Conservation (phyloP, 2,797 vertebrate species). For the Limnodromus scolopaceus region DNA sequence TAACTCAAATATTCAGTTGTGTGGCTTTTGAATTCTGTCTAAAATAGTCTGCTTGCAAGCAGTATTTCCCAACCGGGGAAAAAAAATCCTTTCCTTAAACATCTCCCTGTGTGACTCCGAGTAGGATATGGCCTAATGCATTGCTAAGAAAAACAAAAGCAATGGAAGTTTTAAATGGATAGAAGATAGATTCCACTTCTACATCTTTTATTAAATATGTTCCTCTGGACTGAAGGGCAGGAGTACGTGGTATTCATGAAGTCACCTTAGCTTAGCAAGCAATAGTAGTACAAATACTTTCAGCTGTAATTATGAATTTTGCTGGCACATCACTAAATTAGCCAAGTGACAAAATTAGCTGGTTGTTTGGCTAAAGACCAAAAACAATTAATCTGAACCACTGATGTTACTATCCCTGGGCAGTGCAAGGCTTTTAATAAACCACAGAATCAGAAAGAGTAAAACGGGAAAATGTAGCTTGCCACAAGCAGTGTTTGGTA, state of each 20-base stretch:
- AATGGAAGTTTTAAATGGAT: not conserved
- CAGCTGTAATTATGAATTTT: slow-evolving; percentile 53
- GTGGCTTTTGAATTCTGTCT: not conserved
- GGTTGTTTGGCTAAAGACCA: slow-evolving; percentile 46
- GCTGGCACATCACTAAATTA: slow-evolving; percentile 61
- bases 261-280: slow-evolving; percentile 44
- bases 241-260: not conserved
- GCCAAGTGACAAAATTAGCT: slow-evolving; percentile 62
- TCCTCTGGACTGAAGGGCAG: not conserved
- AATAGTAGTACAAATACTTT: slow-evolving; percentile 17
- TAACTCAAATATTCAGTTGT: not conserved
- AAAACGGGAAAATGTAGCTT: not conserved
- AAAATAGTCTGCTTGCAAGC: not conserved
- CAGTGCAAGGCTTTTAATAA: slow-evolving; percentile 48
- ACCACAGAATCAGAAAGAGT: not conserved
- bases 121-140: not conserved
- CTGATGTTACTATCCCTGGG: slow-evolving; percentile 29
- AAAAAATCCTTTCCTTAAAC: not conserved
- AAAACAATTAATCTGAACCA: slow-evolving; percentile 53
- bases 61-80: not conserved
- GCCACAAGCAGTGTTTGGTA: not conserved
- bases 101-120: not conserved
- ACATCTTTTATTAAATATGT: not conserved
- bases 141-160: not conserved
- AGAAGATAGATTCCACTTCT: not conserved